Evolutionary conservation across 2,888 invertebrate species (phyloP).

Genomic region (Cinara cedri): DNA sequence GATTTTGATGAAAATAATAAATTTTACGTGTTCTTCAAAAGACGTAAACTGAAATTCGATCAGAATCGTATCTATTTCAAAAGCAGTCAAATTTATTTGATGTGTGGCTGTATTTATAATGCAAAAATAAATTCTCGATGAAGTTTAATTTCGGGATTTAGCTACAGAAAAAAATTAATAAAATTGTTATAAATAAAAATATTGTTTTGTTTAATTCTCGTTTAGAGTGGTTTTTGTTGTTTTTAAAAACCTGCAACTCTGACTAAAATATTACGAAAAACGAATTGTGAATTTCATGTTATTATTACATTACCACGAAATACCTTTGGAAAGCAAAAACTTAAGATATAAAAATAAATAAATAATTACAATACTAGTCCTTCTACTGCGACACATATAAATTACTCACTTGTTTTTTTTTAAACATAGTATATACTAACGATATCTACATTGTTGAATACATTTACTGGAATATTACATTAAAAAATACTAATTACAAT

Average conservation of each 20-base stretch:
- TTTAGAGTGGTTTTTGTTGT: constrained; percentile 33
- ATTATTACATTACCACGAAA: not conserved
- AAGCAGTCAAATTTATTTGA: too few species aligned
- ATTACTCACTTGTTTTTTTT: not conserved
- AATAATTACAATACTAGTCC: not conserved
- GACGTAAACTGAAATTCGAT: too few species aligned
- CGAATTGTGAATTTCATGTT: constrained; percentile 11
- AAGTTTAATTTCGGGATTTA: too few species aligned
- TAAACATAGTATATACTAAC: not conserved
- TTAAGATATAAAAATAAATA: constrained; percentile 10
- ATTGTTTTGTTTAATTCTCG: constrained; percentile 21
- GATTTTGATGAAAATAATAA: too few species aligned
- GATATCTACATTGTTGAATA: constrained; percentile 14
- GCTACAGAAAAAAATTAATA: too few species aligned
- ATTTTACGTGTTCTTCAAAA: too few species aligned
- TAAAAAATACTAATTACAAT: not conserved
- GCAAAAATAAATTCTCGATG: too few species aligned
- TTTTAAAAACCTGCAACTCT: not conserved
- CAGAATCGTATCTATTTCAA: too few species aligned
- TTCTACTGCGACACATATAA: not conserved
- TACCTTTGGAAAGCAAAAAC: not conserved
- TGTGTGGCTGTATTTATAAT: too few species aligned
- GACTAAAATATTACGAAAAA: not conserved
- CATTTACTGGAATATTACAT: not conserved
- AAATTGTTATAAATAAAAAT: too few species aligned